These are phyloP conservation scores for Anastrepha ludens DNA, from an alignment of 1,140 invertebrate genomes.

Conservation along the genomic window DNA sequence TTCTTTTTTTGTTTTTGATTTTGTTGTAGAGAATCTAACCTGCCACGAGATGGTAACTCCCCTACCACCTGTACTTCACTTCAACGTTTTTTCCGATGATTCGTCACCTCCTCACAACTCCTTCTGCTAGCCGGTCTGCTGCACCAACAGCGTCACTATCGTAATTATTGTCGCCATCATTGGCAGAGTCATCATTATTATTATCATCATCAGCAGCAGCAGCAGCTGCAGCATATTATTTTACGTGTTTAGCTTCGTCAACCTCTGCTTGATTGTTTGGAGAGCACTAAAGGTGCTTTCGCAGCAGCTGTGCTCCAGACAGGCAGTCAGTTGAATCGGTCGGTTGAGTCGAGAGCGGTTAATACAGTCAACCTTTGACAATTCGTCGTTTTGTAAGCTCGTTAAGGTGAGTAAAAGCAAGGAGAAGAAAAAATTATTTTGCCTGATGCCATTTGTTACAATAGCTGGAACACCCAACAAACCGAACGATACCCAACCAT, in stretches of 20 bases:
- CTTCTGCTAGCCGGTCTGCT: neutral
- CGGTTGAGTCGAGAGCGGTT: constrained; percentile 35
- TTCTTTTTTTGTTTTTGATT: neutral
- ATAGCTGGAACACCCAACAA: neutral
- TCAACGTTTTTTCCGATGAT: neutral
- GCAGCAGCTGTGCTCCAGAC: constrained; percentile 48
- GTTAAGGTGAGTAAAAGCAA: neutral
- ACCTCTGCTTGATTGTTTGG: neutral
- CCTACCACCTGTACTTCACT: constrained; percentile 31
- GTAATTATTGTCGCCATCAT: neutral
- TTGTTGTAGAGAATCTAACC: neutral
- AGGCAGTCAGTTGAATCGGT: constrained; percentile 7
- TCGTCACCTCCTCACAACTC: neutral
- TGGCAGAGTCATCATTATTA: neutral
- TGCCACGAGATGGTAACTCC: neutral
- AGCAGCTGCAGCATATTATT: neutral
- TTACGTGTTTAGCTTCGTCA: neutral
- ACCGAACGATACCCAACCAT: neutral
- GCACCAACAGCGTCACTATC: neutral
- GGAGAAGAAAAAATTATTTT: neutral
- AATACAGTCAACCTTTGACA: constrained; percentile 51
- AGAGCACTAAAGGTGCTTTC: constrained; percentile 20
- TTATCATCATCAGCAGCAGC: neutral
- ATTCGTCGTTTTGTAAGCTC: constrained; percentile 25
- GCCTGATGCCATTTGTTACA: constrained; percentile 2